These are phyloP conservation scores for Drosophila peninsularis DNA, from an alignment of 2,888 invertebrate species.

Conservation along the genomic window DNA sequence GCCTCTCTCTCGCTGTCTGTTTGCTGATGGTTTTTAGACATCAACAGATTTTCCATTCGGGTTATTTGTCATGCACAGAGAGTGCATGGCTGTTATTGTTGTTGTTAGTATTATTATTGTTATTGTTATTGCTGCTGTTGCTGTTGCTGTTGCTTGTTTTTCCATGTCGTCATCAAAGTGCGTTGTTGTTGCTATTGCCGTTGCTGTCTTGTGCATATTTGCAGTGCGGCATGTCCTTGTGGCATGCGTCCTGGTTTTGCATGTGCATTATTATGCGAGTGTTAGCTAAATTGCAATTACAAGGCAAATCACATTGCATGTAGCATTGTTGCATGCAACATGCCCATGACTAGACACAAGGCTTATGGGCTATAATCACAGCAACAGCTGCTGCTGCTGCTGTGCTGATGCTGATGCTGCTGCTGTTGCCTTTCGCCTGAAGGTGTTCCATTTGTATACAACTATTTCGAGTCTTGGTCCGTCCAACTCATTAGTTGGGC, in stretches of 20 bases:
- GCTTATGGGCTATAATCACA: conserved; percentile 43
- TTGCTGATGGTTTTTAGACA: conserved; percentile 59
- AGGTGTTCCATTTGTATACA: conserved; percentile 64
- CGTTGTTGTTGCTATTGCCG: conserved; percentile 3
- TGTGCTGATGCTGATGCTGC: neutral
- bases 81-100: conserved; percentile 23
- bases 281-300: conserved; percentile 78
- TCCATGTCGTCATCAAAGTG: conserved; percentile 45
- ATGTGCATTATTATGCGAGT: conserved; percentile 70
- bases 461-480: conserved; percentile 22
- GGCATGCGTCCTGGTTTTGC: conserved; percentile 43
- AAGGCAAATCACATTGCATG: conserved; percentile 63
- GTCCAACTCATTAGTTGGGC: conserved; percentile 63
- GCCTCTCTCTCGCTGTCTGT: neutral
- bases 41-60: conserved; percentile 77
- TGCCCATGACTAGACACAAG: conserved; percentile 13
- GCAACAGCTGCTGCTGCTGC: conserved; percentile 15
- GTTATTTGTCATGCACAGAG: conserved; percentile 71
- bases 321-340: conserved; percentile 44
- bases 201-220: conserved; percentile 42
- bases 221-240: conserved; percentile 41
- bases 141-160: conserved; percentile 47
- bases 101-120: conserved; percentile 29
- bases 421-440: conserved; percentile 13
- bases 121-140: conserved; percentile 27